Percentiles rank a stretch among this genome's conserved stretches.
These are phyloP conservation scores for Fulica atra DNA, from an alignment of 2,113 vertebrate species.

Conservation along the genomic window DNA sequence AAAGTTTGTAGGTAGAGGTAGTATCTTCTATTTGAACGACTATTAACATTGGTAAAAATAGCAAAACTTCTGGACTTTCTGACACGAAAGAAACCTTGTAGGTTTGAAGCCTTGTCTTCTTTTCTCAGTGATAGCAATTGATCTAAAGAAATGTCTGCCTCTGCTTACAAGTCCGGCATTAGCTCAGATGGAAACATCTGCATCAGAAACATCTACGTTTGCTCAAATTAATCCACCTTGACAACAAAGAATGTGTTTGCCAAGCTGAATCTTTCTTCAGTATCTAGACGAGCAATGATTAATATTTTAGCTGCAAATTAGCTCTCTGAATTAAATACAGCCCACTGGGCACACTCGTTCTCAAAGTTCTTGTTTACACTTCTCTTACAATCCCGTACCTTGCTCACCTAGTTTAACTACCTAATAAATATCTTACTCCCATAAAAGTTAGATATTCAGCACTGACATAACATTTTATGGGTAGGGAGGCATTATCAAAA, in stretches of 20 bases:
- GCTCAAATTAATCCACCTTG: background rate
- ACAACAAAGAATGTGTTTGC: background rate
- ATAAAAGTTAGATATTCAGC: background rate
- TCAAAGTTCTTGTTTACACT: conserved; percentile 13
- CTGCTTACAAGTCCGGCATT: background rate
- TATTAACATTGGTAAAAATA: background rate
- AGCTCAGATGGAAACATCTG: background rate
- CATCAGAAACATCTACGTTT: background rate
- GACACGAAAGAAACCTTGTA: background rate
- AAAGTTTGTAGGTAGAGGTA: background rate
- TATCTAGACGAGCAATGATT: background rate
- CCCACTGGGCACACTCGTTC: background rate
- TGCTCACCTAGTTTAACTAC: background rate
- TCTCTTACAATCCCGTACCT: conserved; percentile 10
- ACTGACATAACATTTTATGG: background rate
- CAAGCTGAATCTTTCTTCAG: background rate
- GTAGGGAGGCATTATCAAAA: background rate
- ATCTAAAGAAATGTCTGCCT: background rate
- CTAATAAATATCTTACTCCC: background rate
- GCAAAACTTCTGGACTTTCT: background rate
- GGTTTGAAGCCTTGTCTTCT: background rate
- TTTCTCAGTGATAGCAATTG: background rate
- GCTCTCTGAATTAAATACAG: background rate
- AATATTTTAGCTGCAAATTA: background rate
- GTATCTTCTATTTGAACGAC: background rate